phyloP scores from a whole-genome alignment of 2,888 invertebrate genomes.

The Encarsia formosa region DNA sequence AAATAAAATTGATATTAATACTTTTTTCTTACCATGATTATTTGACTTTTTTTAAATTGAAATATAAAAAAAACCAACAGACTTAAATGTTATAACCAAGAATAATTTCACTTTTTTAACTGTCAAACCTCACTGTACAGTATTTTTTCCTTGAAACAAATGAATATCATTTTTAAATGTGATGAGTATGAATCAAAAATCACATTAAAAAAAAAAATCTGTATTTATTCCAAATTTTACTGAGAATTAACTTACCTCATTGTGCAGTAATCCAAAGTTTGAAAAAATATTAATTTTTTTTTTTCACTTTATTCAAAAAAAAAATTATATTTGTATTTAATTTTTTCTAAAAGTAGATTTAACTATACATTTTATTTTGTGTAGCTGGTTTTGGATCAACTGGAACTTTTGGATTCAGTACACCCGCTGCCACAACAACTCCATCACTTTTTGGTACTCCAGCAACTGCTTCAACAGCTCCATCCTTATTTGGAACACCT shows the following conservation, averaged over 20 bases:
- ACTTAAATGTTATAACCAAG: too few relatives aligned
- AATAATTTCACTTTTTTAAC: too few relatives aligned
- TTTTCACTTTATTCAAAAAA: conserved; percentile 1
- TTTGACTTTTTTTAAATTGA: neutral
- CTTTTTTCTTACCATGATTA: conserved; percentile 2
- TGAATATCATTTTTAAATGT: too few relatives aligned
- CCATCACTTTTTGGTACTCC: conserved; percentile 53
- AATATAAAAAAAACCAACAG: neutral
- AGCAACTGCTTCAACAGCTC: conserved; percentile 39
- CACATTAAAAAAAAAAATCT: neutral
- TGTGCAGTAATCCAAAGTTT: neutral
- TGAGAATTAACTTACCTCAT: neutral
- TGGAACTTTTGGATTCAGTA: conserved; percentile 48
- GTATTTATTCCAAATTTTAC: too few relatives aligned
- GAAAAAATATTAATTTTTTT: neutral
- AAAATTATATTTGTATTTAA: too few relatives aligned
- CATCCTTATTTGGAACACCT: conserved; percentile 51
- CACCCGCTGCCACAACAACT: conserved; percentile 53
- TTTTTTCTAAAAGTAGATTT: too few relatives aligned
- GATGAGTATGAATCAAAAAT: neutral
- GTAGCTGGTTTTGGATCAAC: conserved; percentile 51
- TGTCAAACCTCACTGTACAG: too few relatives aligned
- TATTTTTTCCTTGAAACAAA: too few relatives aligned
- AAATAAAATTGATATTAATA: neutral
- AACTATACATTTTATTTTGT: conserved; percentile 6